Evolutionary conservation across 2,888 invertebrate species (phyloP), one percentile per base, ranked within the genome.

Genomic region (Marasmarcha lunaedactyla): DNA sequence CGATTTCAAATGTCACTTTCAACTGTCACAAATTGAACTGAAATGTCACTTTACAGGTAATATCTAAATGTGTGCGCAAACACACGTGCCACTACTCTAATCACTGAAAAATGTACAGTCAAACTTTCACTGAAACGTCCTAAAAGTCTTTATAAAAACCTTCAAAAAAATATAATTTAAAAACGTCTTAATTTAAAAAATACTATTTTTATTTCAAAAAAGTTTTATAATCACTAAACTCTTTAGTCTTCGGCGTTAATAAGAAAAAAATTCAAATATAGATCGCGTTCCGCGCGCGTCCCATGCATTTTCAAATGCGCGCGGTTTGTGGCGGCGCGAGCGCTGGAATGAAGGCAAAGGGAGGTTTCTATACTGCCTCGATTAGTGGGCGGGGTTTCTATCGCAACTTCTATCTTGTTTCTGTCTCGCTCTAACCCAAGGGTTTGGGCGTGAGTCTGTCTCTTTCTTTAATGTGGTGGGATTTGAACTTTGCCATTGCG

Each of bases 341-440:
- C 81, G 81, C 78, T 76, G 78, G 73, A 83, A 81, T 83, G 78
- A 68, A 58, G 58, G 49, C 63, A 70, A 70, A 79, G 81, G 81
- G 69, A 78, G 78, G 67, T 58, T 71, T 69, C 56, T 63, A 60
- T 63, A 61, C 62, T 60, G 59, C 61, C 67, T 61, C 55, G 34
- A 34, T 51, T 52, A 52, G 58, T 52, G 64, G 81, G 81, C 78
- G 81, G 54, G 66, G 53, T 58, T 64, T 78, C 79, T 81, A 81
- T 78, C 81, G 78, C 71, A 79, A 74, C 76, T 55, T 74, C 72
- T 72, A 72, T 69, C 62, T 48, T 68, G 49, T 40, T 49, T 51
- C 64, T 55, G 48, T 74, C 79, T 62, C 63, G 46, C 46, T 71
- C 52, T 4, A 51, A 5, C 57, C 11, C 25, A 3, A 1, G 1